Evolutionary conservation across 2,113 vertebrate genomes (phyloP), one percentile per base, ranked within the genome.

Genomic region (Psettodes erumei): DNA sequence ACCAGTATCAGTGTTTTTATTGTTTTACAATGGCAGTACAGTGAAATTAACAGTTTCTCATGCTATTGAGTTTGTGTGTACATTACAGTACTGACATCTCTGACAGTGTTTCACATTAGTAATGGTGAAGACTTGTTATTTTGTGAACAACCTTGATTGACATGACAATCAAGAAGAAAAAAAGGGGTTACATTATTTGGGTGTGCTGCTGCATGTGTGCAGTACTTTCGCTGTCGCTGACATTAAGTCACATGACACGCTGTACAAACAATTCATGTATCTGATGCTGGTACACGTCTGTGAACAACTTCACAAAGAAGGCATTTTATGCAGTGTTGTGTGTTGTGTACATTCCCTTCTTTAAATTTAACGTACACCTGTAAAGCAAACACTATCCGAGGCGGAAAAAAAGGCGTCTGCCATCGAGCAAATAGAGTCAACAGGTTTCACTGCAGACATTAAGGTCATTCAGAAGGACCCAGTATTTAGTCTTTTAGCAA

Each of bases 11-110:
- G 37, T 68, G 68, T 74, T 70, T 93, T 90, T 91, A 88, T 90
- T 92, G 82, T 82, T 79, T 90, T 75, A 92, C 78, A 80, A 79
- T 87, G 90, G 89, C 90, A 88, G 89, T 89, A 88, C 86, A 86
- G 81, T 88, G 71, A 63, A 86, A 77, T 67, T 40, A 85, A 88
- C 82, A 83, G 45, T 78, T 88, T 77, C 65, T 90, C 88, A 90
- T 91, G 90, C 90, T 85, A 55, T 82, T 77, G 84, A 82, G 40
- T 80, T 86, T 21, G 61, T 13, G 81, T 87, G 72, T 81, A 84
- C 75, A 80, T 71, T 76, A 84, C 75, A 80, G 68, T 76, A 87
- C 80, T 75, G 77, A 88, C 71, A 79, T 76, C 73, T 84, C 40
- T 77, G 73, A 79, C 75, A 80, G 83, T 83, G 82, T 81, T 87